These are phyloP conservation scores for Graphium colonna DNA, from an alignment of 2,888 invertebrate species.

Conservation along the genomic window DNA sequence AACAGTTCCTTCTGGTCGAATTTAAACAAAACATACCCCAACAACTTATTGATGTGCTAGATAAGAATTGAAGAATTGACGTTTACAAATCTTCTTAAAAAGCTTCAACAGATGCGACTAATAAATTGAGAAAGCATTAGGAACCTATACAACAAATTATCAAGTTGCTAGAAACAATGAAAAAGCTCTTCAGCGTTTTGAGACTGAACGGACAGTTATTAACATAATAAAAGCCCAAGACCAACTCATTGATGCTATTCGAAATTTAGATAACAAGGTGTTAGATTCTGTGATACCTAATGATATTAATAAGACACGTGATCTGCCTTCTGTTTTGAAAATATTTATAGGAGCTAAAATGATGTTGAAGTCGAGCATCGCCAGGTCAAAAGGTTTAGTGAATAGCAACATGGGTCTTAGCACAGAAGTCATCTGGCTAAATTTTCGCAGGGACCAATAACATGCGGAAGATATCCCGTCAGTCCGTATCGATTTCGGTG, in stretches of 20 bases:
- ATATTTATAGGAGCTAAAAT: neutral
- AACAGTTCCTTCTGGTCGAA: slow-evolving; percentile 19
- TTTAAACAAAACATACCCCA: slow-evolving; percentile 26
- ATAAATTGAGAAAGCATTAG: slow-evolving; percentile 22
- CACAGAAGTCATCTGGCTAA: neutral
- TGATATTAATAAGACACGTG: slow-evolving; percentile 23
- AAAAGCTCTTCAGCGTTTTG: slow-evolving; percentile 26
- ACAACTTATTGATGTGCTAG: slow-evolving; percentile 26
- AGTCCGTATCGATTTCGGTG: neutral
- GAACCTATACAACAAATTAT: slow-evolving; percentile 27
- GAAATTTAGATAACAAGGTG: neutral
- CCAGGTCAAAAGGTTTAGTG: too few species aligned
- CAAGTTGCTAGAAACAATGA: slow-evolving; percentile 24
- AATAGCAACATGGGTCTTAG: neutral
- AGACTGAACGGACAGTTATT: slow-evolving; percentile 25
- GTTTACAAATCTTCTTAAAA: slow-evolving; percentile 18
- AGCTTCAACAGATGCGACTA: slow-evolving; percentile 8
- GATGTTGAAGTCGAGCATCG: too few species aligned
- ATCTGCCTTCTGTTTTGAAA: neutral
- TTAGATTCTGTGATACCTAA: slow-evolving; percentile 21
- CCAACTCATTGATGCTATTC: too few species aligned
- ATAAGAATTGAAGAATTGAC: slow-evolving; percentile 25
- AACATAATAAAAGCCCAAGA: slow-evolving; percentile 16
- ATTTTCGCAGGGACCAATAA: neutral
- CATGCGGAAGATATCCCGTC: too few species aligned